A percentile compares a stretch with the other conserved stretches of the same genome.
These are phyloP conservation scores for Mayetiola destructor DNA, from an alignment of 2,888 invertebrate genomes.

Conservation along the genomic window DNA sequence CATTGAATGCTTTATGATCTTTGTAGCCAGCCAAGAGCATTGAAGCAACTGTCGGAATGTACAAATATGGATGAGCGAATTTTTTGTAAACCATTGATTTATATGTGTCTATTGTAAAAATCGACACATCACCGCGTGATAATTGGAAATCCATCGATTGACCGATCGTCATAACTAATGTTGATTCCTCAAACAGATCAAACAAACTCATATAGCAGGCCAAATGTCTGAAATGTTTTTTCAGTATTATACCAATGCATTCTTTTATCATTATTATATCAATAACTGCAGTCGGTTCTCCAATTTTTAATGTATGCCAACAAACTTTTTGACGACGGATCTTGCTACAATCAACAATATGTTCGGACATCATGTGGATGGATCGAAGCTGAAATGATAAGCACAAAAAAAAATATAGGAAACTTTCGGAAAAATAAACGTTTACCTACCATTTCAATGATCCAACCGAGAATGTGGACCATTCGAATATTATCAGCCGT, in stretches of 20 bases:
- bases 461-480: constrained; percentile 75
- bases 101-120: constrained; percentile 67
- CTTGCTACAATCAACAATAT: constrained; percentile 68
- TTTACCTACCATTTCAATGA: constrained; percentile 65
- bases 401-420: not conserved
- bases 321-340: constrained; percentile 68
- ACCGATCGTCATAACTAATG: constrained; percentile 61
- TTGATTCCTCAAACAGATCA: constrained; percentile 64
- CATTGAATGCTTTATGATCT: not conserved
- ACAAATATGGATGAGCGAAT: constrained; percentile 77
- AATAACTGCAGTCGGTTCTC: constrained; percentile 57
- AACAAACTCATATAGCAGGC: constrained; percentile 55
- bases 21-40: constrained; percentile 54
- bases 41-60: constrained; percentile 67
- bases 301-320: constrained; percentile 60
- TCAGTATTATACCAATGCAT: constrained; percentile 59
- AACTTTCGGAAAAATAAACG: not conserved
- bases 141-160: constrained; percentile 62
- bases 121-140: constrained; percentile 43
- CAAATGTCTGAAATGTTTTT: constrained; percentile 51
- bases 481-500: constrained; percentile 55
- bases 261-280: constrained; percentile 62
- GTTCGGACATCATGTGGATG: constrained; percentile 65
- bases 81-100: constrained; percentile 72
- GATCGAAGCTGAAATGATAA: constrained; percentile 32